Evolutionary conservation across 2,113 vertebrate genomes (phyloP).

Genomic region (Motacilla tschutschensis): DNA sequence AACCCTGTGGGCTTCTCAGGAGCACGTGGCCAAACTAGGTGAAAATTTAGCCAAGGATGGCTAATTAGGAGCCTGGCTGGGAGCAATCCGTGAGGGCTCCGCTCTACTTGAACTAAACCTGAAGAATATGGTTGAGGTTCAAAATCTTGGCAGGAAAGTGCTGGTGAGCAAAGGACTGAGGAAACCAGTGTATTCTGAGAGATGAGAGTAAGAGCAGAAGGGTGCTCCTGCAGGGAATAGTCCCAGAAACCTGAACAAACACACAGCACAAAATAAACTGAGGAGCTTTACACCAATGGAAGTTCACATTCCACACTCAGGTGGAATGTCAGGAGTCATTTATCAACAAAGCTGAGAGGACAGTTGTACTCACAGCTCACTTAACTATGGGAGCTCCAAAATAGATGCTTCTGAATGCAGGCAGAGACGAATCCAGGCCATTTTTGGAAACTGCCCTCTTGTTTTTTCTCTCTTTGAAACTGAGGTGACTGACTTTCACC

Average conservation of each 20-base stretch:
- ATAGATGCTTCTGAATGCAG: neutral
- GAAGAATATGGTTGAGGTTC: neutral
- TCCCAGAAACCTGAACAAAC: constrained; percentile 1
- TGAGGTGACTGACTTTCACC: constrained; percentile 7
- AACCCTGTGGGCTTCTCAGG: neutral
- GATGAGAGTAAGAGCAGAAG: neutral
- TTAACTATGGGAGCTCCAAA: neutral
- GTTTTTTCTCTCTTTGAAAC: neutral
- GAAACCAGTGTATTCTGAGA: neutral
- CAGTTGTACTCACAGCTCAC: neutral
- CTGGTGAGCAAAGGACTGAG: neutral
- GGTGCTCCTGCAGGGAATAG: neutral
- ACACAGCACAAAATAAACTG: constrained; percentile 15
- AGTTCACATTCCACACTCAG: neutral
- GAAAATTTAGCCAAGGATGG: neutral
- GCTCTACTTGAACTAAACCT: neutral
- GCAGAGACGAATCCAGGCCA: neutral
- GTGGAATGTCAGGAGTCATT: neutral
- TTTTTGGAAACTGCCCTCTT: neutral
- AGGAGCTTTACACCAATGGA: neutral
- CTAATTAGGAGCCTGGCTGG: neutral
- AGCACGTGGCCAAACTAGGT: neutral
- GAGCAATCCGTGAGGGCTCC: neutral
- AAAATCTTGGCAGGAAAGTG: neutral
- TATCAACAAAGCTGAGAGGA: neutral